Percentiles rank a stretch among this genome's conserved stretches.
Conservation (phyloP, 1,140 invertebrate genomes). For the Drosophila asahinai region DNA sequence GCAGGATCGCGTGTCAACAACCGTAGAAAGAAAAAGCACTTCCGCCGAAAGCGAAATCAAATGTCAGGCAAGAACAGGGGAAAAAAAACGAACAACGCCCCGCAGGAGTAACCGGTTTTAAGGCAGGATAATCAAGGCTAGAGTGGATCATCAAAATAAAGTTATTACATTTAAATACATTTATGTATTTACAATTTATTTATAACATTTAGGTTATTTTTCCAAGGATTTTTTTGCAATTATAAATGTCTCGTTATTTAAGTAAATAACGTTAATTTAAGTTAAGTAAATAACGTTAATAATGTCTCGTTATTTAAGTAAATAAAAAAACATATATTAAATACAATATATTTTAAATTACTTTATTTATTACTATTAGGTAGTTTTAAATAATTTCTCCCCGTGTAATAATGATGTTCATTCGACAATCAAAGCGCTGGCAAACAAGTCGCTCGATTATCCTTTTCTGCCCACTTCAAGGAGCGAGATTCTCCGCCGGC, state of each 20-base stretch:
- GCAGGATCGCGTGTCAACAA: constrained; percentile 81
- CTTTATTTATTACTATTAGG: not conserved
- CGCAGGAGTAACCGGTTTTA: constrained; percentile 63
- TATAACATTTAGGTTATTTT: not conserved
- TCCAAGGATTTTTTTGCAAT: not conserved
- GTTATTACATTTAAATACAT: not conserved
- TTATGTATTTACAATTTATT: no score
- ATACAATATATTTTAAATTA: not conserved
- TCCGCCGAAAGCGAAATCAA: constrained; percentile 83
- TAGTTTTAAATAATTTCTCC: not conserved
- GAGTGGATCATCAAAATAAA: constrained; percentile 19
- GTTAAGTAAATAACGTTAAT: no score
- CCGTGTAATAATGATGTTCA: constrained; percentile 15
- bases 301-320: not conserved
- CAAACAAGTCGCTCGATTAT: constrained; percentile 76
- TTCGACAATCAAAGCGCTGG: constrained; percentile 37
- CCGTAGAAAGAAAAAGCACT: constrained; percentile 80
- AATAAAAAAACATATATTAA: no score
- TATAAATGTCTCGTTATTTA: not conserved
- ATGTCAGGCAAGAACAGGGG: constrained; percentile 57
- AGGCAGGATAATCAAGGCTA: constrained; percentile 31
- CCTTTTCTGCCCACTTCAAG: constrained; percentile 73
- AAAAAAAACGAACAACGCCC: constrained; percentile 43
- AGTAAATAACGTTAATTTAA: no score
- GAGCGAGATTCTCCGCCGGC: constrained; percentile 41